phyloP scores from a whole-genome alignment of 35 echinoderm and acorn worm genomes.

The Ophiothrix spiculata region DNA sequence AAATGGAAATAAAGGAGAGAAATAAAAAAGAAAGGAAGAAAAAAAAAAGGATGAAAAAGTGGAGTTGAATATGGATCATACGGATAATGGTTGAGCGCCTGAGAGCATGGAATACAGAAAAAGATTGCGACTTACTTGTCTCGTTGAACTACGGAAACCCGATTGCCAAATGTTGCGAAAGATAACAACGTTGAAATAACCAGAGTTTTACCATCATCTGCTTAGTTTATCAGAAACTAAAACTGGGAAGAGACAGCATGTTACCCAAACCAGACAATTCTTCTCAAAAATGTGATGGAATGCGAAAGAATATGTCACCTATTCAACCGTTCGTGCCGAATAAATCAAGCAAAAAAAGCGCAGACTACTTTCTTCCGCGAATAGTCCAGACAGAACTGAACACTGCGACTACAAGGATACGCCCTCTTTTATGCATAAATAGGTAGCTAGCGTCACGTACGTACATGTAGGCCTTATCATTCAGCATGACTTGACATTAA shows the following conservation, averaged over 20 bases:
- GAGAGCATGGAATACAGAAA: background rate
- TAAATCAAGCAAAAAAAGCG: background rate
- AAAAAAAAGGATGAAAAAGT: background rate
- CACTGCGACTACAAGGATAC: background rate
- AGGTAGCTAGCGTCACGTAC: background rate
- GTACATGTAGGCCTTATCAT: background rate
- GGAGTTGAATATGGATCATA: background rate
- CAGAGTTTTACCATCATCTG: background rate
- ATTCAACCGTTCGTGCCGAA: background rate
- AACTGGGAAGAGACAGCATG: background rate
- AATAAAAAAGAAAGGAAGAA: background rate
- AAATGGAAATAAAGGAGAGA: background rate
- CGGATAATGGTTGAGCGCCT: no score
- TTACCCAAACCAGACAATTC: background rate
- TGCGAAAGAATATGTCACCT: background rate
- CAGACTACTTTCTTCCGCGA: slow-evolving; percentile 1
- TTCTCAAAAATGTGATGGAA: background rate
- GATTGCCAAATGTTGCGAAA: background rate
- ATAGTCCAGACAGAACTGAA: background rate
- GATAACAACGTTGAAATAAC: background rate
- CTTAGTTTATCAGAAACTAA: background rate
- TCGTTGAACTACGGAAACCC: background rate
- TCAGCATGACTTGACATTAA: background rate
- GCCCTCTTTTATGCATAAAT: background rate
- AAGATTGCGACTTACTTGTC: background rate